Conservation (phyloP, 2,113 vertebrate genomes). For the Amazona vittata region DNA sequence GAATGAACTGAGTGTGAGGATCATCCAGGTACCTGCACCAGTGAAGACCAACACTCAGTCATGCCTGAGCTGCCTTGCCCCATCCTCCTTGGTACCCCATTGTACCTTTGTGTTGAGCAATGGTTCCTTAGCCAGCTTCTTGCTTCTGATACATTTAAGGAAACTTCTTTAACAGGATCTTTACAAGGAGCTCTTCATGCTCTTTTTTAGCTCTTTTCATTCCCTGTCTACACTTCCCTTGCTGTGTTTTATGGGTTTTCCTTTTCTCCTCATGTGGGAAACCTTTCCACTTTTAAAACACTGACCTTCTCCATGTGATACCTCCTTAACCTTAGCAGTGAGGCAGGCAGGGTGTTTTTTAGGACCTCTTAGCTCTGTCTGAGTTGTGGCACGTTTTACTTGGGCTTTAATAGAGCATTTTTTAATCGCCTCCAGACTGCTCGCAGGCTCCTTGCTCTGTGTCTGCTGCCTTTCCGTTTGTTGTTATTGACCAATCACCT, state of each 20-base stretch:
- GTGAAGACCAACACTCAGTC: background rate
- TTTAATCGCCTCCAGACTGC: conserved; percentile 40
- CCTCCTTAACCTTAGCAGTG: conserved; percentile 29
- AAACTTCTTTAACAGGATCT: background rate
- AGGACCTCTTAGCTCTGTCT: conserved; percentile 26
- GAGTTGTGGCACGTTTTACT: conserved; percentile 29
- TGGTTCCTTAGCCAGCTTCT: background rate
- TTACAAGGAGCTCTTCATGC: background rate
- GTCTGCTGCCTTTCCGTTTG: background rate
- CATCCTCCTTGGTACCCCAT: background rate
- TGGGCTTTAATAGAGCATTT: conserved; percentile 18
- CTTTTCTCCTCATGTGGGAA: conserved; percentile 24
- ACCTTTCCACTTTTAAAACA: background rate
- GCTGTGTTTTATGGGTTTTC: background rate
- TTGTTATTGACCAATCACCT: conserved; percentile 63
- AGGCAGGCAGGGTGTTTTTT: conserved; percentile 28
- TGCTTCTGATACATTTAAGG: background rate
- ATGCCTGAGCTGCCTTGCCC: background rate
- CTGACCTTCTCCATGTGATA: conserved; percentile 42
- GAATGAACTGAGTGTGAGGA: background rate
- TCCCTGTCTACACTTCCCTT: conserved; percentile 1
- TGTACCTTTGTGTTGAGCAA: background rate
- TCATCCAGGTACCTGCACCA: background rate
- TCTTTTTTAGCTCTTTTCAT: background rate
- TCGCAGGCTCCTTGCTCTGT: conserved; percentile 29